Evolutionary conservation across 2,113 vertebrate genomes (phyloP), one percentile per base, ranked within the genome.

Genomic region (Emydocephalus ijimae): DNA sequence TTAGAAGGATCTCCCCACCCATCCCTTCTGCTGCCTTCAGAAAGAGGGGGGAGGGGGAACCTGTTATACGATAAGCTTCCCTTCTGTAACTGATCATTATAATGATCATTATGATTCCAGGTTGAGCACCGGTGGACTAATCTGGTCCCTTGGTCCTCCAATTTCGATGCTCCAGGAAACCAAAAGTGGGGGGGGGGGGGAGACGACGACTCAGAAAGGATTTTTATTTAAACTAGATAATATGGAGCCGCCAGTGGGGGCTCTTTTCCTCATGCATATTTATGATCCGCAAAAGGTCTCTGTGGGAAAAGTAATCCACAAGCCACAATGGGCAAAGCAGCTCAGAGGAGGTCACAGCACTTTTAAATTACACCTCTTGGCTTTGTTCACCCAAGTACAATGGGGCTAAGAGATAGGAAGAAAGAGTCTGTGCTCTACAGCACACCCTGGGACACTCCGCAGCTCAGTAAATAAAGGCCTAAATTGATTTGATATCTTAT

Each of bases 291-390:
- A 93, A 89, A 89, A 94, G 95, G 95, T 94, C 93, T 95, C 96
- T 94, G 96, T 5, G 86, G 94, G 91, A 55, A 48, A 61, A 89
- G 94, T 94, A 96, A 93, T 94, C 95, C 90, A 9, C 0, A 34
- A 7, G 18, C 90, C 91, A 96, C 95, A 96, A 96, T 95, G 94
- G 93, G 92, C 88, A 85, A 92, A 92, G 94, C 96, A 95, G 94
- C 92, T 95, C 95, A 94, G 92, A 90, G 95, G 94, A 94, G 95
- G 94, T 96, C 96, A 96, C 93, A 92, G 94, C 94, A 97, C 96
- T 96, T 97, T 97, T 97, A 96, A 96, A 96, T 96, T 96, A 96
- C 95, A 95, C 96, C 96, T 96, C 95, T 95, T 95, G 94, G 92
- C 95, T 97, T 97, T 96, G 96, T 97, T 95, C 93, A 93, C 55